phyloP scores from a whole-genome alignment of 2,797 vertebrate genomes.

The Hybognathus amarus region DNA sequence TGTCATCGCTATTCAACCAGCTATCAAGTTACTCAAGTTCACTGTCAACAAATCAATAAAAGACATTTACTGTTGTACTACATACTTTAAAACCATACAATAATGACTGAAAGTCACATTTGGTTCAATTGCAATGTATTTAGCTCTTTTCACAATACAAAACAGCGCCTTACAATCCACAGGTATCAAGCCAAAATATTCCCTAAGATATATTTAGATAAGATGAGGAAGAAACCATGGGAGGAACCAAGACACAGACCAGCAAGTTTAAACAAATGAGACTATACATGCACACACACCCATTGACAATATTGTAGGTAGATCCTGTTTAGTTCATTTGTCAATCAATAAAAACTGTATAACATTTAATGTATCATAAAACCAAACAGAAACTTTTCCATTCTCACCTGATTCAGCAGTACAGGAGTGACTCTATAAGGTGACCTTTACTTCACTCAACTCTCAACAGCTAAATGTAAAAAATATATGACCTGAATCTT shows the following conservation, averaged over 20 bases:
- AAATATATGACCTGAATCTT: neutral
- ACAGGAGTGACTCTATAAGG: neutral
- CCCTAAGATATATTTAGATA: neutral
- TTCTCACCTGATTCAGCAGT: slow-evolving; percentile 35
- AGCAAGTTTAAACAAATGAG: neutral
- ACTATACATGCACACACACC: neutral
- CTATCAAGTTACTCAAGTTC: slow-evolving; percentile 34
- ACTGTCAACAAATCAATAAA: slow-evolving; percentile 6
- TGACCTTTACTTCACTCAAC: neutral
- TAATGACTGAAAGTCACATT: neutral
- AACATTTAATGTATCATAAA: neutral
- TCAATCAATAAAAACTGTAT: neutral
- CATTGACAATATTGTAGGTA: neutral
- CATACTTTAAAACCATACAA: neutral
- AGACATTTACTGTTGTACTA: neutral
- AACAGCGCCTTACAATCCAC: neutral
- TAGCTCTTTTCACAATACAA: neutral
- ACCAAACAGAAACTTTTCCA: neutral
- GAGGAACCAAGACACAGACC: neutral
- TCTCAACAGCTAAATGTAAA: neutral
- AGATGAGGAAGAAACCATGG: neutral
- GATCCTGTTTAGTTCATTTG: neutral
- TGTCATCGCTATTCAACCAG: slow-evolving; percentile 9
- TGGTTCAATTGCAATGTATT: neutral
- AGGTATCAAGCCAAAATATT: neutral